A percentile compares a stretch with the other conserved stretches of the same genome.
Evolutionary conservation across 2,888 invertebrate genomes (phyloP).

Genomic region (Rhyacophila evoluta): DNA sequence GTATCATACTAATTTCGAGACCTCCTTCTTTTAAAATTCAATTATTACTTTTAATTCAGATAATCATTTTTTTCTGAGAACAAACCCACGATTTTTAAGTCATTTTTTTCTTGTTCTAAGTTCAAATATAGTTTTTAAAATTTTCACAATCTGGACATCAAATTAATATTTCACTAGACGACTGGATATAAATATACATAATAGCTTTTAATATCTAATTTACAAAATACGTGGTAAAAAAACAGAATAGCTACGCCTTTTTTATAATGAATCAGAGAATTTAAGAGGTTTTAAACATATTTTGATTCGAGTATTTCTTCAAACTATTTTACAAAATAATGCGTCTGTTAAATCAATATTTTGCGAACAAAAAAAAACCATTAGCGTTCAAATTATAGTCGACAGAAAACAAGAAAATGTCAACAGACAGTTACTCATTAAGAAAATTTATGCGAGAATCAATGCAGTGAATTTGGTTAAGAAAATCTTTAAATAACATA

Average conservation of each 20-base stretch:
- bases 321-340: neutral
- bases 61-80: too few relatives aligned
- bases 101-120: too few relatives aligned
- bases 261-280: slow-evolving; percentile 5
- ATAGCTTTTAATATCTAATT: neutral
- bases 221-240: neutral
- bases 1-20: too few relatives aligned
- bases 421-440: neutral
- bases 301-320: neutral
- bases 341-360: neutral
- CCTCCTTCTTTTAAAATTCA: too few relatives aligned
- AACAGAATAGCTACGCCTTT: neutral
- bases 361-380: neutral
- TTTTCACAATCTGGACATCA: too few relatives aligned
- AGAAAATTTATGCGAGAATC: neutral
- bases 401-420: too few relatives aligned
- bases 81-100: too few relatives aligned
- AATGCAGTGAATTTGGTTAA: neutral
- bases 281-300: neutral
- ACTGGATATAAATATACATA: neutral
- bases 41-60: too few relatives aligned
- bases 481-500: neutral
- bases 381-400: too few relatives aligned
- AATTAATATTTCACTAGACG: neutral
- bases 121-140: too few relatives aligned